phyloP scores from a whole-genome alignment of 2,113 vertebrate species.

The Channa argus region DNA sequence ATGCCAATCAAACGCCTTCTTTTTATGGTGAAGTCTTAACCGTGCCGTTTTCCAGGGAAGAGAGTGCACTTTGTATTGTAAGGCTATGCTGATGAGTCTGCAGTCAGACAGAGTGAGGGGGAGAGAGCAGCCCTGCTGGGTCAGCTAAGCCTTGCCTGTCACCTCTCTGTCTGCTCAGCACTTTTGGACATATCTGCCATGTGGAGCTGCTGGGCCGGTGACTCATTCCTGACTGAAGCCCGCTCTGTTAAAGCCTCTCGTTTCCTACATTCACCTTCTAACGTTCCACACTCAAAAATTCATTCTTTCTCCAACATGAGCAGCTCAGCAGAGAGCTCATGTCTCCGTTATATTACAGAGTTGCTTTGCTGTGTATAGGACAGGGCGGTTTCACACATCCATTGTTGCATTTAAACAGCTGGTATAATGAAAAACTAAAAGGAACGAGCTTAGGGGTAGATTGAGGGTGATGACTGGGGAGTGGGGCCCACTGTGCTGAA shows the following conservation, averaged over 20 bases:
- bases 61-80: slow-evolving; percentile 41
- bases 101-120: slow-evolving; percentile 58
- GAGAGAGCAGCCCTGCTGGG: slow-evolving; percentile 70
- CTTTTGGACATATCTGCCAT: slow-evolving; percentile 72
- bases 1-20: neutral
- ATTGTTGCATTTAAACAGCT: too few relatives aligned
- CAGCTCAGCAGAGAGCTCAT: neutral
- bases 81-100: slow-evolving; percentile 66
- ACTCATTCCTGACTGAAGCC: slow-evolving; percentile 48
- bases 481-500: too few relatives aligned
- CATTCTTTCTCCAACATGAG: neutral
- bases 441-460: too few relatives aligned
- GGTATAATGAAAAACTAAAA: too few relatives aligned
- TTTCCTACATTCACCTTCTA: neutral
- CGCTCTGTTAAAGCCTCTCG: slow-evolving; percentile 13
- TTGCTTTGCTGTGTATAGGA: too few relatives aligned
- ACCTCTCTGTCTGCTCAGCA: slow-evolving; percentile 75
- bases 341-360: too few relatives aligned
- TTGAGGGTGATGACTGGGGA: too few relatives aligned
- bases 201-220: slow-evolving; percentile 46
- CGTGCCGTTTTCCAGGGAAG: slow-evolving; percentile 10
- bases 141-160: slow-evolving; percentile 76
- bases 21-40: neutral
- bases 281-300: neutral
- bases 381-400: too few relatives aligned